Evolutionary conservation across 30 jellyfish, hydroid and myxozoan species (phyloP).

Genomic region (Hydractinia symbiolongicarpus): DNA sequence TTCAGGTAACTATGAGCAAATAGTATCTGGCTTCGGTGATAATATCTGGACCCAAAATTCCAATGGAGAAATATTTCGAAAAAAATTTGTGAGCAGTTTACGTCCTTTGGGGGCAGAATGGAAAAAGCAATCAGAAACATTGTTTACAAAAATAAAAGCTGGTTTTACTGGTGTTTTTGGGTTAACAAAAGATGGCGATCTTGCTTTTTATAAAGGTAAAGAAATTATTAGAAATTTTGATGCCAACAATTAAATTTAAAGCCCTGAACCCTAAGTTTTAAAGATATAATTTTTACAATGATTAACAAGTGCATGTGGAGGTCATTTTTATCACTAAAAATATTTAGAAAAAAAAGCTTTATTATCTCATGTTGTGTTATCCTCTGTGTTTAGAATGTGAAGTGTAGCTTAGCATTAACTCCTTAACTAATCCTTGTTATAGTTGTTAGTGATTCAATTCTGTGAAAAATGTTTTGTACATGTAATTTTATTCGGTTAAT

Average conservation of each 20-base stretch:
- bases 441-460: too few relatives aligned
- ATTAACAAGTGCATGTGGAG: too few relatives aligned
- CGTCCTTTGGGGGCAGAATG: conserved; percentile 52
- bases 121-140: conserved; percentile 17
- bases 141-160: conserved; percentile 33
- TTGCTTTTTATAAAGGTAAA: conserved; percentile 48
- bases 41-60: conserved; percentile 55
- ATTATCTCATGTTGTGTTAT: too few relatives aligned
- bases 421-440: too few relatives aligned
- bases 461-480: too few relatives aligned
- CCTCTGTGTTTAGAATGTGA: too few relatives aligned
- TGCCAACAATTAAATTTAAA: neutral
- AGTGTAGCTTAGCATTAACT: too few relatives aligned
- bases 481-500: too few relatives aligned
- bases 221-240: too few relatives aligned
- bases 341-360: too few relatives aligned
- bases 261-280: neutral
- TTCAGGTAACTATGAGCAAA: conserved; percentile 22
- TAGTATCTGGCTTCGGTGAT: conserved; percentile 67
- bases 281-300: too few relatives aligned
- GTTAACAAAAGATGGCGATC: conserved; percentile 41
- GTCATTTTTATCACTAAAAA: too few relatives aligned
- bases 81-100: conserved; percentile 41
- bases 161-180: conserved; percentile 82
- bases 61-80: conserved; percentile 48